Percentiles rank a stretch among this genome's conserved stretches.
Evolutionary conservation across 2,888 invertebrate species (phyloP).

Genomic region (Steinernema scapterisci): DNA sequence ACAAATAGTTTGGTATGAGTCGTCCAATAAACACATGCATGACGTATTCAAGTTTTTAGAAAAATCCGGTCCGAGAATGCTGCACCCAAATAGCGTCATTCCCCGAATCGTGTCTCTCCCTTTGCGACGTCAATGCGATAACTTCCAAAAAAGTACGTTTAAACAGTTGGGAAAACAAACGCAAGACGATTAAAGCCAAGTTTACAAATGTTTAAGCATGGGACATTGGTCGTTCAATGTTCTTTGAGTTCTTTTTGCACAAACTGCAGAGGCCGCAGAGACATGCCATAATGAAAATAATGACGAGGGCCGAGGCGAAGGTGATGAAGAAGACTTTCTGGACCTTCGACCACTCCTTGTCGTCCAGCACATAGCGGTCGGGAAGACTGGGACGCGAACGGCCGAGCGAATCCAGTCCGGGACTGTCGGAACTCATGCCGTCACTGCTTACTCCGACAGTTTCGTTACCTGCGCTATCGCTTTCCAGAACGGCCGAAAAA

Average conservation of each 20-base stretch:
- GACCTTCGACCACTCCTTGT: constrained; percentile 7
- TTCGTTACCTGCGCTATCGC: neutral
- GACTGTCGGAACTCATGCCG: neutral
- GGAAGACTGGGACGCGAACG: neutral
- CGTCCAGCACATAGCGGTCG: constrained; percentile 3
- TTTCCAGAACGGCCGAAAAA: neutral
- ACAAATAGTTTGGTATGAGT: neutral
- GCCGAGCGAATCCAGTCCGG: neutral
- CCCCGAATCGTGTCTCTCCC: neutral
- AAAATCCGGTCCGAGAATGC: neutral
- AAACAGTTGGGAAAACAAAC: too few relatives aligned
- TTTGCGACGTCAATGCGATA: neutral
- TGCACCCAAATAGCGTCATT: neutral
- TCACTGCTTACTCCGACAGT: neutral
- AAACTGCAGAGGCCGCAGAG: neutral
- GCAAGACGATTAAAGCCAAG: neutral
- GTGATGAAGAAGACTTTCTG: constrained; percentile 3
- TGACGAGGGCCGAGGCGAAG: neutral
- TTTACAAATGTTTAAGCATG: neutral
- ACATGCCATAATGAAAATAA: constrained; percentile 2
- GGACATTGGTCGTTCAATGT: neutral
- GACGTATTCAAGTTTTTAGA: too few relatives aligned
- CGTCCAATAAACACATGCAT: too few relatives aligned
- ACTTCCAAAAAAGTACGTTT: constrained; percentile 2
- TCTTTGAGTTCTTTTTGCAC: constrained; percentile 1